Evolutionary conservation across 2,113 vertebrate genomes (phyloP), one percentile per base, ranked within the genome.

Genomic region (Percina caprodes): DNA sequence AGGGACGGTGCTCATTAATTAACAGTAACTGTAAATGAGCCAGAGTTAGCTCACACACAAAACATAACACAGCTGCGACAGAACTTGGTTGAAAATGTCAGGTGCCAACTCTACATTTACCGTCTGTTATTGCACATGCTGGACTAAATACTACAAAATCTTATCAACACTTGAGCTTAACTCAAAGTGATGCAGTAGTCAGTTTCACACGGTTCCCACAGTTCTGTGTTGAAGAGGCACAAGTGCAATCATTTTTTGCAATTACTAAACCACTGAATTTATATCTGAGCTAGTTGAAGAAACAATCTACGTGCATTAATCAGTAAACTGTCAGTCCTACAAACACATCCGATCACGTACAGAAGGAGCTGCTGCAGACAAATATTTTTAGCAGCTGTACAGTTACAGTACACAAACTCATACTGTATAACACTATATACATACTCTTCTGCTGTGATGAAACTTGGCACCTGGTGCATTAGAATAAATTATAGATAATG

Each of bases 401-500:
- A n/a, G 45, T 71, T 77, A 83, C 81, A 46, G 70, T 63, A 14
- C 1, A 39, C 54, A 39, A 8, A 16, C 11, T 54, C 21, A 14
- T 2, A n/a, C 71, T 79, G 39, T n/a, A 83, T 1, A 42, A 42
- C 39, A 42, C 39, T 42, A 42, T 39, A 39, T 11, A 42, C 39
- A 11, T 39, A 21, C 55, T 82, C 71, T 46, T 89, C 71, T 18
- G 69, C 60, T 52, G 75, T 51, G 86, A 87, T 80, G 70, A 67
- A 79, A 74, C 59, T 51, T 82, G 77, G 61, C 82, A 75, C 59
- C 59, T 2, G 23, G 24, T 21, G 63, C 83, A 79, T 85, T 80
- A 39, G 84, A 90, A 91, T 82, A 90, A 80, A 88, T 92, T 77
- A 90, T 65, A 65, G 56, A 63, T 82, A 83, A 88, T 88, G 77